These are phyloP conservation scores for Aplochiton taeniatus DNA, from an alignment of 2,797 vertebrate species.

Conservation along the genomic window DNA sequence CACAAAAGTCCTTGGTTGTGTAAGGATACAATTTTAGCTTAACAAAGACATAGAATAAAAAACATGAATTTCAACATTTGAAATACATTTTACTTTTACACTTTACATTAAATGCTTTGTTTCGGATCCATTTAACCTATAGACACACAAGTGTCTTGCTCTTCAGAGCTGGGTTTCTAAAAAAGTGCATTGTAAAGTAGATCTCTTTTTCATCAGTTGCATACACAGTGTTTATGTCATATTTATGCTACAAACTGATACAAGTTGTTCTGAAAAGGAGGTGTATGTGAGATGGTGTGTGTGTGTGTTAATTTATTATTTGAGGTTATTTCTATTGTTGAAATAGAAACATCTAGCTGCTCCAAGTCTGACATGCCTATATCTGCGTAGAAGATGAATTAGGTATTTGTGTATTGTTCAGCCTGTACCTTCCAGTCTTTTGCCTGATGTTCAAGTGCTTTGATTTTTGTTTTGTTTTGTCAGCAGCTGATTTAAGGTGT, in stretches of 20 bases:
- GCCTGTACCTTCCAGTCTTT: conserved; percentile 8
- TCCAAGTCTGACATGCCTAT: conserved; percentile 16
- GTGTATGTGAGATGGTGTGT: neutral
- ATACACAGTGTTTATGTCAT: neutral
- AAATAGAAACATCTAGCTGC: conserved; percentile 17
- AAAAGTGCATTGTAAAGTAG: neutral
- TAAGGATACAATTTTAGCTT: no score
- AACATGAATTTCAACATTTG: no score
- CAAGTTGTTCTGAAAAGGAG: neutral
- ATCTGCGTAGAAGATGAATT: conserved; percentile 32
- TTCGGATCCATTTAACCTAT: neutral
- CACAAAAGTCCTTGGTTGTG: conserved; percentile 3
- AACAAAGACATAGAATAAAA: no score
- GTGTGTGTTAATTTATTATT: neutral
- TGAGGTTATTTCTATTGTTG: conserved; percentile 7
- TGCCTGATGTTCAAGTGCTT: conserved; percentile 12
- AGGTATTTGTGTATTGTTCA: conserved; percentile 7
- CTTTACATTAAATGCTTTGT: neutral
- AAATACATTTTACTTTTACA: neutral
- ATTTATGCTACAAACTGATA: neutral
- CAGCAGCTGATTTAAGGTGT: no score
- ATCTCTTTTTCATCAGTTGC: neutral
- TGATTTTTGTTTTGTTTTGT: conserved; percentile 40
- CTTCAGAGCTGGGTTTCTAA: neutral
- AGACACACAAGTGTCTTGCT: neutral